Evolutionary conservation across 2,113 vertebrate genomes (phyloP), one percentile per base, ranked within the genome.

Genomic region (Gadus macrocephalus): DNA sequence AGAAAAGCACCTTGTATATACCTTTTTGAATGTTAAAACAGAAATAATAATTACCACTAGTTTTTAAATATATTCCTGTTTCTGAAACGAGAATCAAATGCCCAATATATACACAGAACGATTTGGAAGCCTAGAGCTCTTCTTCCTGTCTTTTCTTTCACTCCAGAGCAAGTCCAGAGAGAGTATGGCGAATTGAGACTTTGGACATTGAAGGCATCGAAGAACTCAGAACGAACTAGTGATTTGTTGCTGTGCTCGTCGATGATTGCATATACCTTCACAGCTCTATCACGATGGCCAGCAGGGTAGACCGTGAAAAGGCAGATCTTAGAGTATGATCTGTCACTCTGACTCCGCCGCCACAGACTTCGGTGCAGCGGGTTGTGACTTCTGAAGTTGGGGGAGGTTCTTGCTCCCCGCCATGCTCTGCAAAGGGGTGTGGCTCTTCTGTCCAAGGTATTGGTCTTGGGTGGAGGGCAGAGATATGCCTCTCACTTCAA

Each of bases 181-280:
- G 35, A 28, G 12, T 75, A 70, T 1, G 67, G 20, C 7, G 70
- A 66, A 64, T 72, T 58, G 53, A 6, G 14, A 74, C 82, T 72
- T 78, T 76, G 71, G 64, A 74, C 66, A 15, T 63, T 75, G 53
- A 69, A 75, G 35, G 68, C 64, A 69, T 82, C 58, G 76, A 84
- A 85, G 70, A 38, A 68, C 42, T 66, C 17, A 17, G 20, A 20
- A 64, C 59, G 73, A 62, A 28, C 73, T 15, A 81, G 22, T 27
- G 75, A 81, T 66, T 35, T 82, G 68, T 68, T 76, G 55, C 68
- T 77, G 53, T 81, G 77, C 53, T 81, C 66, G 72, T 64, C 65
- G 14, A 71, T n/a, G 65, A 85, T 77, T 61, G 76, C 81, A 77
- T 81, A 87, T 71, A 69, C 65, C 35, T 71, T 64, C 49, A 78